These are phyloP conservation scores for Conger conger DNA, from an alignment of 2,113 vertebrate species.

Conservation along the genomic window DNA sequence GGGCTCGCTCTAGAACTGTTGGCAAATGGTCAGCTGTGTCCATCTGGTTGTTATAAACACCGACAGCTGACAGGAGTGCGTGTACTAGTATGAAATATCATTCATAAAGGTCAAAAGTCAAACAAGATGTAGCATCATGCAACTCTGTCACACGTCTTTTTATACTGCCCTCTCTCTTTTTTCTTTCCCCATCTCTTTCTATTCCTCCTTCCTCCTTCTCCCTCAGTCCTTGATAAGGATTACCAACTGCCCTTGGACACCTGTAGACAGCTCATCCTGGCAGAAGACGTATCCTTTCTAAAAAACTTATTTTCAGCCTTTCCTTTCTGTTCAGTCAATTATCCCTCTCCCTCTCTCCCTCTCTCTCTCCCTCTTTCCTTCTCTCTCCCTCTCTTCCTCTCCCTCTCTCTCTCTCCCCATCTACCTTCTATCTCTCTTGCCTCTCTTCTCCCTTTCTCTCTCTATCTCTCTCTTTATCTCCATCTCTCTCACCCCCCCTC, in stretches of 20 bases:
- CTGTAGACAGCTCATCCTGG: conserved; percentile 72
- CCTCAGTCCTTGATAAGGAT: conserved; percentile 62
- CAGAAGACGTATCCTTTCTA: conserved; percentile 70
- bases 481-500: background rate
- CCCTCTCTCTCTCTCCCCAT: background rate
- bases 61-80: too few species aligned
- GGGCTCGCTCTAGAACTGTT: too few species aligned
- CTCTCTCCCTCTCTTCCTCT: background rate
- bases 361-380: background rate
- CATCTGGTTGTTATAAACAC: too few species aligned
- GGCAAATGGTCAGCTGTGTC: too few species aligned
- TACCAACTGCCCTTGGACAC: conserved; percentile 72
- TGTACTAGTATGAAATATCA: too few species aligned
- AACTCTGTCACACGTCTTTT: too few species aligned
- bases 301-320: background rate
- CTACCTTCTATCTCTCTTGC: background rate
- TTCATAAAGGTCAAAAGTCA: too few species aligned
- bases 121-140: too few species aligned
- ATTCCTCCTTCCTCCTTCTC: conserved; percentile 4
- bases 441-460: background rate
- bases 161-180: conserved; percentile 3
- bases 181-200: background rate
- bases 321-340: background rate
- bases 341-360: conserved; percentile 11
- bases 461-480: background rate